Evolutionary conservation across 2,797 vertebrate species (phyloP), one percentile per base, ranked within the genome.

Genomic region (Eidolon dupreanum): DNA sequence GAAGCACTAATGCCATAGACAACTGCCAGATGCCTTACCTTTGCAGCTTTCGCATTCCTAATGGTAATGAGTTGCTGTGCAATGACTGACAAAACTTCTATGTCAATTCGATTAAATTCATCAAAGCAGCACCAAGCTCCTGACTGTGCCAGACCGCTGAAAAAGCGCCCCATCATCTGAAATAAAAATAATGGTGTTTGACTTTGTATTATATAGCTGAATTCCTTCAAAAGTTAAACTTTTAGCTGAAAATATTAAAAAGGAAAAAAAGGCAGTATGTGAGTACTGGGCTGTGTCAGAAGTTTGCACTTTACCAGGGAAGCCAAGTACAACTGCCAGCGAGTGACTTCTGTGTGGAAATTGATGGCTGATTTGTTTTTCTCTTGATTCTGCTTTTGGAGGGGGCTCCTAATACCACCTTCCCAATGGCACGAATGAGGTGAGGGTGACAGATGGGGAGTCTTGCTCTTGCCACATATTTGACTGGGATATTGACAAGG

Each of bases 121-220:
- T 99, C 99, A 97, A 99, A 99, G 96, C 99, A 99, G 93, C 99
- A 99, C 99, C 99, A 99, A 88, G 99, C 99, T 81, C 99, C 99
- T 0, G 99, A 99, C 92, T 99, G 99, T 84, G 99, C 99, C 84
- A 99, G 98, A 2, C 99, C 99, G 19, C 99, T 99, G 95, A 99
- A 99, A 98, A 99, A 99, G 49, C 98, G 98, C 0, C 99, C 99
- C 99, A 99, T 99, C 99, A 99, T 99, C 99, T 99, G 97, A 93
- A 98, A 97, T 91, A 74, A 93, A 96, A 70, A 97, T 15, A 92
- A 46, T 6, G 15, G 31, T 7, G 6, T 19, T 92, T 38, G 83
- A 4, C 33, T 71, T 73, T 22, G 61, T 24, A 53, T 43, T 79
- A 75, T 0, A 33, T 11, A 38, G 43, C 20, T 55, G 46, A 71